Evolutionary conservation across 2,113 vertebrate species (phyloP).

Genomic region (Chunga burmeisteri): DNA sequence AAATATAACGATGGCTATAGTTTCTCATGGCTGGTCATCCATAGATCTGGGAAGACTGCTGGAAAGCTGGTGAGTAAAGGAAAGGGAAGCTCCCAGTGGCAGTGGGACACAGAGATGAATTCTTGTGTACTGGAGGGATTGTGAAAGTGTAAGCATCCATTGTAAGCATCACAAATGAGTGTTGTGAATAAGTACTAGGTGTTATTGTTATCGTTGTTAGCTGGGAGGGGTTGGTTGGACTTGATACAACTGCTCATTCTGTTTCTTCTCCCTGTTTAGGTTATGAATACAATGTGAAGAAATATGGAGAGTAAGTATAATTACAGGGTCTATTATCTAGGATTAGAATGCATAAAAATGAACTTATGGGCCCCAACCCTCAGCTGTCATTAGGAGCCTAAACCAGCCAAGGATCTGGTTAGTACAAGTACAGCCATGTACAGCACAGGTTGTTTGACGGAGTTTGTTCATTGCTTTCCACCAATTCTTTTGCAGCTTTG

Average conservation of each 20-base stretch:
- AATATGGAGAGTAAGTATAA: constrained; percentile 59
- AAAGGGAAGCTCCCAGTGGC: background rate
- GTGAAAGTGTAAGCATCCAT: background rate
- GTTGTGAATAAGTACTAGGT: background rate
- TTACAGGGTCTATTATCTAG: background rate
- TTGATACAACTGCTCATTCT: background rate
- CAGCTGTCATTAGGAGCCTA: background rate
- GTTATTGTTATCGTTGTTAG: background rate
- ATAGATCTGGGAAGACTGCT: background rate
- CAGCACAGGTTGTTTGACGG: background rate
- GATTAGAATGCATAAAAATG: background rate
- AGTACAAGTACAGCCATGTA: background rate
- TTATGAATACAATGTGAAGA: constrained; percentile 68
- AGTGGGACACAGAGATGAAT: background rate
- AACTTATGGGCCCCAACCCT: background rate
- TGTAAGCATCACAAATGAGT: background rate
- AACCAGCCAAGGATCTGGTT: background rate
- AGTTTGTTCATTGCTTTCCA: background rate
- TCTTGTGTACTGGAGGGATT: background rate
- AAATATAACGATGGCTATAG: background rate
- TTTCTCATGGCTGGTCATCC: background rate
- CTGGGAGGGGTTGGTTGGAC: background rate
- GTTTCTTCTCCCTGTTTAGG: constrained; percentile 17
- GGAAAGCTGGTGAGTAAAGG: background rate
- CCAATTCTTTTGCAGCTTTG: background rate